phyloP scores from a whole-genome alignment of 2,888 invertebrate species.

The Caradrina kadenii region DNA sequence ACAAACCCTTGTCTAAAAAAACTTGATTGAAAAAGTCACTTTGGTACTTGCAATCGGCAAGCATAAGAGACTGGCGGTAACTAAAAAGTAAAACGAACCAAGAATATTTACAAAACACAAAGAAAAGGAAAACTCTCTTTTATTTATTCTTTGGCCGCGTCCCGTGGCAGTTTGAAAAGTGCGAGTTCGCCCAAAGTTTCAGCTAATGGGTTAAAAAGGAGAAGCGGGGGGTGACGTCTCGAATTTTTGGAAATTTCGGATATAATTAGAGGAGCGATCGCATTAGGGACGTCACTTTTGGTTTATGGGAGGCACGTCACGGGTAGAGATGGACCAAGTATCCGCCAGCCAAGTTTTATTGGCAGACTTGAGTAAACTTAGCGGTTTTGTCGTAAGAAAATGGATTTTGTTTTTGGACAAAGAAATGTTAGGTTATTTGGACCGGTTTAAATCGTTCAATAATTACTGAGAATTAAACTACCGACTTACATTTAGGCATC shows the following conservation, averaged over 20 bases:
- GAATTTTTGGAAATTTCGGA: conserved; percentile 86
- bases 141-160: conserved; percentile 66
- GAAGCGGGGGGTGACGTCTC: conserved; percentile 67
- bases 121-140: background rate
- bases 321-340: conserved; percentile 51
- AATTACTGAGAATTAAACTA: background rate
- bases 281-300: conserved; percentile 87
- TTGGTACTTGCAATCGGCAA: no score
- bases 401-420: conserved; percentile 50
- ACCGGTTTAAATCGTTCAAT: background rate
- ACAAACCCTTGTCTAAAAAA: no score
- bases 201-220: conserved; percentile 86
- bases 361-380: conserved; percentile 70
- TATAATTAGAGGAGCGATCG: conserved; percentile 88
- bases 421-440: conserved; percentile 13
- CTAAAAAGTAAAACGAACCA: no score
- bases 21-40: no score
- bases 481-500: background rate
- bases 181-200: conserved; percentile 78
- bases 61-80: no score
- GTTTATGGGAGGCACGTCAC: conserved; percentile 81
- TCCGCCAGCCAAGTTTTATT: conserved; percentile 72
- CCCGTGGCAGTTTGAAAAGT: conserved; percentile 78
- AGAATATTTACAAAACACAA: background rate
- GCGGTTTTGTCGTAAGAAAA: conserved; percentile 47